Evolutionary conservation across 2,113 vertebrate species (phyloP), one percentile per base, ranked within the genome.

Genomic region (Phalacrocorax carbo): DNA sequence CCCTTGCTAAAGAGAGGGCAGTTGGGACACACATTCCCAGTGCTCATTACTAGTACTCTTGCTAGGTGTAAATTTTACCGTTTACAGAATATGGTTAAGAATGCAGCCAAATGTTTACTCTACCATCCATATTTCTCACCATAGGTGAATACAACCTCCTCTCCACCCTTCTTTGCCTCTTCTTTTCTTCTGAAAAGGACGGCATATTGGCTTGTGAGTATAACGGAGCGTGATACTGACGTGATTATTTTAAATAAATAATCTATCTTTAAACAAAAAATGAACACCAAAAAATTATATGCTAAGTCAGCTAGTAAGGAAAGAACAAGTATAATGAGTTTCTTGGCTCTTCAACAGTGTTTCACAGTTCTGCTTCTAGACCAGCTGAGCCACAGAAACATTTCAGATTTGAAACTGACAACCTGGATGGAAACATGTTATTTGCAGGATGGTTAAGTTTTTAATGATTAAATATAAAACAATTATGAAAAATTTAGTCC

Each of bases 161-260:
- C 22, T 40, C 23, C 58, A 11, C 32, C 46, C 42, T 87, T 34
- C 52, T 71, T 36, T 61, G 52, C 40, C 58, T 77, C 48, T 70
- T n/a, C 48, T 76, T 89, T 72, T 32, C 58, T 70, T 88, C 54
- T 52, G 64, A 85, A 86, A 83, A 83, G n/a, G 38, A 76, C 9
- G 27, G 36, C 3, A 3, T n/a, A 30, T 20, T 60, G 62, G 61
- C 42, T 36, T 82, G 23, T 18, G 46, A 93, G 26, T 32, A 9
- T n/a, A 83, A 81, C n/a, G 48, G 57, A 94, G 54, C 3, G 12
- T 19, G 25, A 42, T 48, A 72, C 49, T 88, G 95, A 88, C 49
- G n/a, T 55, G 62, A 94, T 92, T 90, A 90, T 75, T 94, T 93
- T 48, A 75, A 83, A 86, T 78, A 55, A 78, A 93, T 75, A 2